Evolutionary conservation across 2,113 vertebrate species (phyloP).

Genomic region (Poecilia latipinna): DNA sequence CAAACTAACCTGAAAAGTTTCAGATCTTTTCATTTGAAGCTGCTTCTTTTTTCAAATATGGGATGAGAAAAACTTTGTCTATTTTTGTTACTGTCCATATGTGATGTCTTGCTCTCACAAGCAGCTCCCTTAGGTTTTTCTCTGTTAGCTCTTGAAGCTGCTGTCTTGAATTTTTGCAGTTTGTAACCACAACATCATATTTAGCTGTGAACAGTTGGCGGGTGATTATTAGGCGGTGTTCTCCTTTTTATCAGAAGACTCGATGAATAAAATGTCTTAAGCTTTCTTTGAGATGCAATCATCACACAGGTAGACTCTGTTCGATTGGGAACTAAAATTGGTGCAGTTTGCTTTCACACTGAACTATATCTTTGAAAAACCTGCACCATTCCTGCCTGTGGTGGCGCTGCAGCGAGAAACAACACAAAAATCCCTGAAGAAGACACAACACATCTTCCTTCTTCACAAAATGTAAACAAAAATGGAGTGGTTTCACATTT

Average conservation of each 20-base stretch:
- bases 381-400: no score
- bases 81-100: slow-evolving; percentile 16
- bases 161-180: slow-evolving; percentile 26
- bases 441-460: no score
- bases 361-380: no score
- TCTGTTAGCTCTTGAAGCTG: slow-evolving; percentile 33
- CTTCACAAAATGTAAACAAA: no score
- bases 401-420: no score
- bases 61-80: slow-evolving; percentile 44
- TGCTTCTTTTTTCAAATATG: slow-evolving; percentile 30
- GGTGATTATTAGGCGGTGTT: slow-evolving; percentile 11
- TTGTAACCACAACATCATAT: slow-evolving; percentile 27
- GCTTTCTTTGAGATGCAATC: neutral
- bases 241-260: slow-evolving; percentile 4
- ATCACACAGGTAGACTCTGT: neutral
- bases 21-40: neutral
- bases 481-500: no score
- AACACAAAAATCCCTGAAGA: no score
- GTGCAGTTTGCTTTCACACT: no score
- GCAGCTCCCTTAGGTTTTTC: slow-evolving; percentile 44
- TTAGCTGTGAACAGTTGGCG: slow-evolving; percentile 6
- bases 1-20: slow-evolving; percentile 41
- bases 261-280: neutral
- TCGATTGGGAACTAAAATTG: no score
- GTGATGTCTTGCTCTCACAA: slow-evolving; percentile 60